Base-by-base conservation (phyloP, 2,888 invertebrate genomes). In the Amiota mariae region DNA sequence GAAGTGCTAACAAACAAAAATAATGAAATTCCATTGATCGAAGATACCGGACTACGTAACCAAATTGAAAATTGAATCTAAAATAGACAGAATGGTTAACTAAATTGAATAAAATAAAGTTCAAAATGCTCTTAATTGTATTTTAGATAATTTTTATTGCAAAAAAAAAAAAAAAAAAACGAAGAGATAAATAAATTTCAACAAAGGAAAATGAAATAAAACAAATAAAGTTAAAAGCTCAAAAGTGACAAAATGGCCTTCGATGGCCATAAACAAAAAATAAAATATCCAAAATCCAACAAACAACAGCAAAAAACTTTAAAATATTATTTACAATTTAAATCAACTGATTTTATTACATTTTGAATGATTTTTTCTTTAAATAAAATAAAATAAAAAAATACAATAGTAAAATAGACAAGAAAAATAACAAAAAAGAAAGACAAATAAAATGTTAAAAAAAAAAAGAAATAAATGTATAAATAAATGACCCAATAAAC, bases 361-460 rank as follows among this genome's bases (percentile, higher is more conserved):
- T 80, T 78, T 84, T 78, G 79, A 81, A 82, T 79, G 80, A 6
- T 36, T 36, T 36, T 36, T 2, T 36, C 36, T 36, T 81, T 82
- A 78, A 80, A 80, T 68, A 82, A 83, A 85, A 81, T 85, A 84
- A 84, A 85, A 85, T 84, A 79, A 85, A 85, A 85, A 79, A 79
- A 78, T 78, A 84, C 77, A 80, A 82, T 80, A 77, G 78, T 81
- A 84, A 78, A 36, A 36, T 36, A 6, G 36, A 75, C 74, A 75
- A 70, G 79, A 78, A 80, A 82, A 80, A 82, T 24, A 24, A 24
- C 24, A 24, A 24, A 24, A 24, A 2, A 24, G 24, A 24, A 24
- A 24, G 24, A 79, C 72, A 67, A 61, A 80, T 77, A 36, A 36
- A 36, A 36, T 36, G 36, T 36, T n/a, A n/a, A 24, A 24, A 24